These are phyloP conservation scores for Bucco capensis DNA, from an alignment of 2,113 vertebrate genomes.

Conservation along the genomic window DNA sequence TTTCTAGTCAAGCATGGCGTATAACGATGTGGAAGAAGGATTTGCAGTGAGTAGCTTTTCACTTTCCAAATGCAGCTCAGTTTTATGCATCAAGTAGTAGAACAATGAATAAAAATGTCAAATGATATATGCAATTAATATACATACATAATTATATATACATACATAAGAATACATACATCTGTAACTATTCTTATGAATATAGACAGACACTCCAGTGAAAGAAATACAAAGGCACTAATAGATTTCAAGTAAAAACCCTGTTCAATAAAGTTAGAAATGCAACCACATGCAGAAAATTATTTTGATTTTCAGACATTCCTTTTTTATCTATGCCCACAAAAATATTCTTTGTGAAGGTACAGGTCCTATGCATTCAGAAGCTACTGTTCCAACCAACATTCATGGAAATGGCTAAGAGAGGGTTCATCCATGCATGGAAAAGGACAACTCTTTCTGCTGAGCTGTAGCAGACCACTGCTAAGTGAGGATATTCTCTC, in stretches of 20 bases:
- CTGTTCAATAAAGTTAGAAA: background rate
- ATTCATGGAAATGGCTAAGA: background rate
- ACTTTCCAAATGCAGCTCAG: background rate
- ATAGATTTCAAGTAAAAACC: background rate
- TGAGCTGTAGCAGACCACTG: background rate
- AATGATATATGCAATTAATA: background rate
- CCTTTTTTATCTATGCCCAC: background rate
- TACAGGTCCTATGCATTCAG: fast-evolving
- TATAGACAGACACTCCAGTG: background rate
- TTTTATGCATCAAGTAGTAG: background rate
- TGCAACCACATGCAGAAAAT: background rate
- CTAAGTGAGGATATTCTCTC: background rate
- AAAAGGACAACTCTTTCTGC: background rate
- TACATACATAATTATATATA: background rate
- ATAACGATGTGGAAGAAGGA: background rate
- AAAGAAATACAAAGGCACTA: background rate
- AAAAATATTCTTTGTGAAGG: background rate
- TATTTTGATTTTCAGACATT: background rate
- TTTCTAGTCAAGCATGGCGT: background rate
- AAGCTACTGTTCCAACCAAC: background rate
- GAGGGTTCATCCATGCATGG: background rate
- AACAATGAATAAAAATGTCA: background rate
- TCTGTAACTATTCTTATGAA: background rate
- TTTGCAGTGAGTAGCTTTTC: background rate
- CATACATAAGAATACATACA: too few species aligned